A percentile compares a stretch with the other conserved stretches of the same genome.
Evolutionary conservation across 2,888 invertebrate species (phyloP).

Genomic region (Xestia xanthographa): DNA sequence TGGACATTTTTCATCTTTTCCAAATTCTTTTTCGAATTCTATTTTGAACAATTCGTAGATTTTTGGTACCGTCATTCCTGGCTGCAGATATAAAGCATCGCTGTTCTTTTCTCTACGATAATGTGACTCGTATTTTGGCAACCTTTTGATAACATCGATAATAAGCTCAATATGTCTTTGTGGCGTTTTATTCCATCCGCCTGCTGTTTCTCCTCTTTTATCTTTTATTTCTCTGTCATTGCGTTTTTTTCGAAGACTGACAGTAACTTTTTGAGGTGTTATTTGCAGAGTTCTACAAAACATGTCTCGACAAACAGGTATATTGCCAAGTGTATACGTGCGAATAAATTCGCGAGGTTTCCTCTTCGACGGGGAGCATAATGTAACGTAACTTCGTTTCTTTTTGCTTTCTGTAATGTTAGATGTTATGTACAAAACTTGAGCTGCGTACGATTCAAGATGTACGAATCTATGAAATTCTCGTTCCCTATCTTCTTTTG

Average conservation of each 20-base stretch:
- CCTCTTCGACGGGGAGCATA: conserved; percentile 34
- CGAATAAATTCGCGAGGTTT: conserved; percentile 36
- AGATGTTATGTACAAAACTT: conserved; percentile 35
- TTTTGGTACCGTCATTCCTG: conserved; percentile 38
- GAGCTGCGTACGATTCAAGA: conserved; percentile 44
- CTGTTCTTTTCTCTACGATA: conserved; percentile 38
- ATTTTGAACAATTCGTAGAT: conserved; percentile 35
- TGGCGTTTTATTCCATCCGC: conserved; percentile 37
- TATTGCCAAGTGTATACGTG: conserved; percentile 27
- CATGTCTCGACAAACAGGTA: conserved; percentile 36
- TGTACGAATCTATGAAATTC: conserved; percentile 43
- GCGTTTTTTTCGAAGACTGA: conserved; percentile 36
- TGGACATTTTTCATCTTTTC: conserved; percentile 31
- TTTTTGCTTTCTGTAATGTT: conserved; percentile 31
- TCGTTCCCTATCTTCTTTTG: conserved; percentile 44
- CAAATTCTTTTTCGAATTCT: conserved; percentile 4
- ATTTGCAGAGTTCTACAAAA: conserved; percentile 36
- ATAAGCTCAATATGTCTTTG: conserved; percentile 32
- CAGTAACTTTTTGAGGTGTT: conserved; percentile 33
- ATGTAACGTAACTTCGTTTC: conserved; percentile 35
- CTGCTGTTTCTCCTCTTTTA: conserved; percentile 38
- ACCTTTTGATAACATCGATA: conserved; percentile 38
- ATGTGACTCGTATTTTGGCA: conserved; percentile 46
- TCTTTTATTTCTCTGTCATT: conserved; percentile 34
- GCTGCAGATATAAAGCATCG: conserved; percentile 36